A percentile compares a stretch with the other conserved stretches of the same genome.
These are phyloP conservation scores for Harpagoxenus sublaevis DNA, from an alignment of 2,888 invertebrate species.

Conservation along the genomic window DNA sequence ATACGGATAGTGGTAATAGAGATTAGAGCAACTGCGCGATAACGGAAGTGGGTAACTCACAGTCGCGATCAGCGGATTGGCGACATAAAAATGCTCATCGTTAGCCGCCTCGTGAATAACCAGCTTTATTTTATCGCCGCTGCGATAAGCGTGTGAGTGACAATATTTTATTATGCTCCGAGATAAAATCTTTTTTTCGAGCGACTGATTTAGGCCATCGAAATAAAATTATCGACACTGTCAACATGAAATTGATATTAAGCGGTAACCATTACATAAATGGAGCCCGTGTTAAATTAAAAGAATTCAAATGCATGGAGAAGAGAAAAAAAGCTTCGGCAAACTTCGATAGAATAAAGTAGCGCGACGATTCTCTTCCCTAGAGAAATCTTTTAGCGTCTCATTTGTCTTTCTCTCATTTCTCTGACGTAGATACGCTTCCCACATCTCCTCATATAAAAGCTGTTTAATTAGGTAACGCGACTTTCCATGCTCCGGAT, in stretches of 20 bases:
- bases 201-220: background rate
- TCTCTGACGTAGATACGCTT: background rate
- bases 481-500: constrained; percentile 6
- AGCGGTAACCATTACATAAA: background rate
- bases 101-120: constrained; percentile 33
- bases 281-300: background rate
- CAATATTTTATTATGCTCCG: constrained; percentile 9
- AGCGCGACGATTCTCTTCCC: background rate
- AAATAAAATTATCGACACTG: background rate
- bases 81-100: constrained; percentile 39
- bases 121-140: constrained; percentile 32
- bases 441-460: background rate
- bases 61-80: constrained; percentile 29
- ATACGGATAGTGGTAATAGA: constrained; percentile 28
- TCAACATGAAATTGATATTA: background rate
- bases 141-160: constrained; percentile 15
- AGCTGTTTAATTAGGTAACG: constrained; percentile 9
- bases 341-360: background rate
- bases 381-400: constrained; percentile 1
- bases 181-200: constrained; percentile 12
- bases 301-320: background rate
- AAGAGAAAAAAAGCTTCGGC: background rate
- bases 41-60: constrained; percentile 58
- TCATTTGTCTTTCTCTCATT: background rate
- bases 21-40: constrained; percentile 60